phyloP scores from a whole-genome alignment of 2,797 vertebrate species.

The Chiroxiphia lanceolata region DNA sequence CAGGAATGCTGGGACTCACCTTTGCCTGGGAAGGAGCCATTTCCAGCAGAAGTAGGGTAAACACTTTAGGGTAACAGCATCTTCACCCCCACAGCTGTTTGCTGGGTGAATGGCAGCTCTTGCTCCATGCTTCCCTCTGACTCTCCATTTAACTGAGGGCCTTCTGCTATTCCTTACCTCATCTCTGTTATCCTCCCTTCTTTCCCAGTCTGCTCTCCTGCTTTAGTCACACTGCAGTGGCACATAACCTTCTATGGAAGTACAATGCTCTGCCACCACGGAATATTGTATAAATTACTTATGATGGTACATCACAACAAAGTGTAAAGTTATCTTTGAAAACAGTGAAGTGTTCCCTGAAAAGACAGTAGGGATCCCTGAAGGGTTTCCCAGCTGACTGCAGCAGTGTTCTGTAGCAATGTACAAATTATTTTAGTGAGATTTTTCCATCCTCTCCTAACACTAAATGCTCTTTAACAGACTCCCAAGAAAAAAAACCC shows the following conservation, averaged over 20 bases:
- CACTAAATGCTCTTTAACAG: neutral
- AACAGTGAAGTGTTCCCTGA: neutral
- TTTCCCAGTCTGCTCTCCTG: neutral
- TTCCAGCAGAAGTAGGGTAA: neutral
- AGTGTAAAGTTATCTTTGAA: neutral
- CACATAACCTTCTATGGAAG: neutral
- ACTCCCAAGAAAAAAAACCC: neutral
- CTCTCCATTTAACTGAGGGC: neutral
- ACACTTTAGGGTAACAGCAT: neutral
- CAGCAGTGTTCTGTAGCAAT: fast-evolving
- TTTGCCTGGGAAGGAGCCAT: neutral
- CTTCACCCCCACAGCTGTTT: neutral
- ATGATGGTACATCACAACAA: fast-evolving
- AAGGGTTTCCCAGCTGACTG: neutral
- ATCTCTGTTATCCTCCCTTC: neutral
- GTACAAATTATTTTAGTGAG: neutral
- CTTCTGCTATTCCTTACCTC: neutral
- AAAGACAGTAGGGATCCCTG: neutral
- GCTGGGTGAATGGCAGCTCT: neutral
- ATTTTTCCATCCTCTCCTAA: neutral
- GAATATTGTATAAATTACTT: neutral
- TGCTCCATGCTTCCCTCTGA: neutral
- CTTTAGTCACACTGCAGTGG: neutral
- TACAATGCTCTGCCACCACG: neutral
- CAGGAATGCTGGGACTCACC: neutral